Percentiles rank a stretch among this genome's conserved stretches.
Conservation (phyloP, 2,113 vertebrate species). For the Plotosus lineatus region DNA sequence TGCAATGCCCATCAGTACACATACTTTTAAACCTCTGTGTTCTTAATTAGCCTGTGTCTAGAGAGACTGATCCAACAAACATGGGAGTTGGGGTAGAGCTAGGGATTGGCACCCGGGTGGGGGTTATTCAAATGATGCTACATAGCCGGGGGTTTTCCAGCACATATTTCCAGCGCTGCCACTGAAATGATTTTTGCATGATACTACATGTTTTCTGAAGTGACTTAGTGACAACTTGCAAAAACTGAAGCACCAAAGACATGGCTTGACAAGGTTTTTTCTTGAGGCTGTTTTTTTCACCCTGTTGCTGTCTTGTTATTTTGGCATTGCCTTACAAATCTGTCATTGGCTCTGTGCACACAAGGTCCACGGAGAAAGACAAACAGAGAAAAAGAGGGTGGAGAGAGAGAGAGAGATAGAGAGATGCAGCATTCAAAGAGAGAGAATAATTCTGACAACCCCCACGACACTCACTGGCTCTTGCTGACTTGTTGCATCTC, state of each 20-base stretch:
- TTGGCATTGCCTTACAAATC: slow-evolving; percentile 9
- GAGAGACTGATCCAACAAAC: not conserved
- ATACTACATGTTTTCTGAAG: not conserved
- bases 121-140: not conserved
- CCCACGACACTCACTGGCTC: not conserved
- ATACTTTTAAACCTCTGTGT: slow-evolving; percentile 3
- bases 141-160: slow-evolving; percentile 3
- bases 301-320: slow-evolving; percentile 23
- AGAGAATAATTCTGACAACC: slow-evolving; percentile 16
- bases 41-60: slow-evolving; percentile 23
- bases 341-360: slow-evolving; percentile 14
- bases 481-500: slow-evolving; percentile 33
- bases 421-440: not conserved
- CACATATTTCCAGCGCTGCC: not conserved
- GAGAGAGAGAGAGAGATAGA: not conserved
- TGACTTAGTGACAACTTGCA: not conserved
- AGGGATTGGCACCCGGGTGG: too few relatives aligned
- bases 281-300: slow-evolving; percentile 1
- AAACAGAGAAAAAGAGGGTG: not conserved
- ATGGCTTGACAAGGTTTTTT: not conserved
- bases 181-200: slow-evolving; percentile 8
- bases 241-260: not conserved
- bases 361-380: slow-evolving; percentile 7
- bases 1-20: too few relatives aligned
- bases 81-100: not conserved